These are phyloP conservation scores for Casuarius casuarius DNA, from an alignment of 2,113 vertebrate species.

Conservation along the genomic window DNA sequence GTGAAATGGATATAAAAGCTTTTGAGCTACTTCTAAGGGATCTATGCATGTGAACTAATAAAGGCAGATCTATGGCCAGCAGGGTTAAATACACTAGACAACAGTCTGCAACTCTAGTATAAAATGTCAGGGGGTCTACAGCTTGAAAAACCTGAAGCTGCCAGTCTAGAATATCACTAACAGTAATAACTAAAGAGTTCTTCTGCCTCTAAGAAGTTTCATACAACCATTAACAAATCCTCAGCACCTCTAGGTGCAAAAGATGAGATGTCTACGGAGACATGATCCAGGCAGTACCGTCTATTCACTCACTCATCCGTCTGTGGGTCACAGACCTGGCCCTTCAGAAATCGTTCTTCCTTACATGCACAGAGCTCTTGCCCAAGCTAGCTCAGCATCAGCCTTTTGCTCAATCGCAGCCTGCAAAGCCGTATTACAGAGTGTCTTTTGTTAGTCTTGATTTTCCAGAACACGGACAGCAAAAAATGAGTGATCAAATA, in stretches of 20 bases:
- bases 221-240: neutral
- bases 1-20: neutral
- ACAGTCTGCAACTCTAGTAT: neutral
- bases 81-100: neutral
- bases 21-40: constrained; percentile 11
- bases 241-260: neutral
- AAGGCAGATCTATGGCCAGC: neutral
- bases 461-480: neutral
- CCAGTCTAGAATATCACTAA: neutral
- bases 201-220: neutral
- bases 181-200: neutral
- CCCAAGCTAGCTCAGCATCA: neutral
- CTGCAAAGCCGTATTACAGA: neutral
- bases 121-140: neutral
- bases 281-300: neutral
- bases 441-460: neutral
- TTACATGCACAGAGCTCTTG: neutral
- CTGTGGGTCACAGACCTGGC: neutral
- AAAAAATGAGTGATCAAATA: neutral
- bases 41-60: neutral
- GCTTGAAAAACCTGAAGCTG: neutral
- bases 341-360: neutral
- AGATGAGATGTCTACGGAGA: neutral
- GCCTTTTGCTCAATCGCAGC: neutral
- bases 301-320: neutral